Evolutionary conservation across 1,140 invertebrate species (phyloP), one percentile per base, ranked within the genome.

Genomic region (Drosophila sechellia): DNA sequence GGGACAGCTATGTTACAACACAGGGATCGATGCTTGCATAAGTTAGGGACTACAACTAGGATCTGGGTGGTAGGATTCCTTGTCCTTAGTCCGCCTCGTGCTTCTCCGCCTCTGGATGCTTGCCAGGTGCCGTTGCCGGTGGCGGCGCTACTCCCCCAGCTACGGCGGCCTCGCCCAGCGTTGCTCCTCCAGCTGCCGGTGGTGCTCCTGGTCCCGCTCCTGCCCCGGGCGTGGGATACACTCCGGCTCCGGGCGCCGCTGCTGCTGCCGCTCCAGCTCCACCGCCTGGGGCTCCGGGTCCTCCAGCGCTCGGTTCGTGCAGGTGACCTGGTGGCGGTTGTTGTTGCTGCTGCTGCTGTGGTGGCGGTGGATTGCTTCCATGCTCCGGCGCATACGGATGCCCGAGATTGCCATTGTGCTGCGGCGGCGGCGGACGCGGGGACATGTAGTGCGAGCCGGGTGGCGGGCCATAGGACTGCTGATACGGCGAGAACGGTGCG

Each of bases 381-480:
- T 74, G 79, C 12, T 72, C 75, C 10, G 76, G 57, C 6, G 53
- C 66, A 74, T 87, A 87, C 11, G 77, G 60, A 43, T 77, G 50
- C 57, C 59, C 45, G 8, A 57, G 57, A 39, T 64, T 55, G 22
- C 69, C 77, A 54, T 76, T 85, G 50, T 90, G 87, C 49, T 86
- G 86, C 8, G 83, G 89, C 48, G 80, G 78, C 27, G 87, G 90
- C 34, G 87, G 90, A 45, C 74, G 81, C 12, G 84, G 49, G 48
- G 80, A 81, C 59, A 92, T 90, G 58, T 93, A 93, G 61, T 92
- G 92, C 11, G 90, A 93, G 4, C 92, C 92, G 54, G 94, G 94
- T 1, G 93, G 68, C 2, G 77, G 69, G 81, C 93, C 93, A 92
- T 95, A 95, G 11, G 95, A 94, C 2, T 94, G 94, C 86, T 95